phyloP scores from a whole-genome alignment of 1,140 invertebrate genomes.

The Macrobrachium rosenbergii region DNA sequence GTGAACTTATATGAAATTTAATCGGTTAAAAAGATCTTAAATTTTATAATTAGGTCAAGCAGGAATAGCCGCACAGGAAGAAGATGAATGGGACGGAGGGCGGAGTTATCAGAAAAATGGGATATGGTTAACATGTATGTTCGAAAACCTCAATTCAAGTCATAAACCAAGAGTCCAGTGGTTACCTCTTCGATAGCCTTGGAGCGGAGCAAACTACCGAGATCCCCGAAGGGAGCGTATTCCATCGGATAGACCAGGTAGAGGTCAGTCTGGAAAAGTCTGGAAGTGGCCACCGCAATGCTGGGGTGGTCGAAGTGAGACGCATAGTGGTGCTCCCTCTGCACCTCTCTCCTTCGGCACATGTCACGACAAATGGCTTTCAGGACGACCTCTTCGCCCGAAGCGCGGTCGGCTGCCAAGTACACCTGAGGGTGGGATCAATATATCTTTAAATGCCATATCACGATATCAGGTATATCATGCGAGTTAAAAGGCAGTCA shows the following conservation, averaged over 20 bases:
- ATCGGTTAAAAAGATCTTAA: no score
- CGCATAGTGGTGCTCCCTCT: conserved; percentile 53
- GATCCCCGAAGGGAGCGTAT: conserved; percentile 49
- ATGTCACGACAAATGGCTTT: conserved; percentile 44
- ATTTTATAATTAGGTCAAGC: no score
- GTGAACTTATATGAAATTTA: no score
- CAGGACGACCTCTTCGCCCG: conserved; percentile 43
- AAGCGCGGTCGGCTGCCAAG: conserved; percentile 41
- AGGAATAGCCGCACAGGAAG: no score
- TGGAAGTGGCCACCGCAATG: conserved; percentile 16
- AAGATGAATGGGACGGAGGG: no score
- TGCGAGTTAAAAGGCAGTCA: background rate
- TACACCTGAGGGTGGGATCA: conserved; percentile 8
- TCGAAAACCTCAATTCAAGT: no score
- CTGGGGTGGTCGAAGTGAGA: conserved; percentile 51
- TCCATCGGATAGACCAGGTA: conserved; percentile 52
- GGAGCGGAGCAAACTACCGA: conserved; percentile 25
- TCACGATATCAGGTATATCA: no score
- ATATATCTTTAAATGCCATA: no score
- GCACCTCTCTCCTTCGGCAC: conserved; percentile 40
- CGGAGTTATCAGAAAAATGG: no score
- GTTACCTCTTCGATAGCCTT: conserved; percentile 46
- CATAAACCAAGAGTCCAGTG: background rate
- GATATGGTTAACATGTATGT: no score
- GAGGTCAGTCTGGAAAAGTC: conserved; percentile 56